Conservation (phyloP, 92 coral and sea anemone species). For the Palythoa caribaeorum region DNA sequence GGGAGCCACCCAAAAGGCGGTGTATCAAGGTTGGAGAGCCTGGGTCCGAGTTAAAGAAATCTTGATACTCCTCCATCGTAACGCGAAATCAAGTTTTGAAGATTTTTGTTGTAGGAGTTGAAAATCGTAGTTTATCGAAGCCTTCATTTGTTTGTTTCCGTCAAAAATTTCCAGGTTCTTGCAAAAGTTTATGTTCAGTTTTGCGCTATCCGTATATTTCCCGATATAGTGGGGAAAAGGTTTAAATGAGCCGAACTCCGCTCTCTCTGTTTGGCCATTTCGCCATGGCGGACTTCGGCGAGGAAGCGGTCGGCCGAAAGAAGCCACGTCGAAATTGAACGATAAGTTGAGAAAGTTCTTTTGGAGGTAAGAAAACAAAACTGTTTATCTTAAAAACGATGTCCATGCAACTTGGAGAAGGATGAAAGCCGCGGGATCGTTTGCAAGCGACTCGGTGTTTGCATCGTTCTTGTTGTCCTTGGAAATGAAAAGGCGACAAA, state of each 20-base stretch:
- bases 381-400: no score
- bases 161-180: neutral
- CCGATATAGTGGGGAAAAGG: neutral
- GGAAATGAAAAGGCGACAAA: conserved; percentile 4
- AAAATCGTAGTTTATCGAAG: neutral
- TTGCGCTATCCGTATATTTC: neutral
- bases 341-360: no score
- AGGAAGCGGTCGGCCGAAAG: no score
- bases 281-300: neutral
- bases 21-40: neutral
- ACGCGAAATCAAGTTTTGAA: conserved; percentile 4
- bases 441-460: conserved; percentile 14
- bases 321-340: neutral
- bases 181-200: neutral
- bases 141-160: no score
- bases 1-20: no score
- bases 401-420: conserved; percentile 9
- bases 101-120: no score
- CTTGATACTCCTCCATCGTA: neutral
- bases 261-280: no score
- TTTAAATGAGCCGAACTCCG: conserved; percentile 3
- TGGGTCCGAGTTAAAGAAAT: no score
- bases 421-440: neutral
- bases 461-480: conserved; percentile 30
- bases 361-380: neutral